Base-by-base conservation (phyloP, 2,888 invertebrate genomes). In the Nebria salina region DNA sequence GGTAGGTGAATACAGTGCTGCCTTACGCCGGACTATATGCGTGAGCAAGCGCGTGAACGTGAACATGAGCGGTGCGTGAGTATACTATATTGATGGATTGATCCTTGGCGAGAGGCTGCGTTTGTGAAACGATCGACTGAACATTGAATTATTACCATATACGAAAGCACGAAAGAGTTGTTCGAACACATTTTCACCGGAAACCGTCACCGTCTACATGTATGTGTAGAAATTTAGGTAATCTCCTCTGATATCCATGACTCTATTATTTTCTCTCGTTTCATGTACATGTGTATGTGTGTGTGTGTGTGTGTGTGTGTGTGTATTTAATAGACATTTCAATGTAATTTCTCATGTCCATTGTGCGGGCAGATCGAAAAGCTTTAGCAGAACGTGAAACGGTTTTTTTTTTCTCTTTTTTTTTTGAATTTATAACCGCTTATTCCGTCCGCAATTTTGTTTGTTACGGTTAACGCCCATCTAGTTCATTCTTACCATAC, bases 31-130 rank as follows among this genome's bases (percentile, higher is more conserved):
- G 20, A 5, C 20, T 70, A 20, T 54, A 54, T 8, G 70, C 70
- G 70, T 70, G 34, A 70, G 5, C 13, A 26, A 68, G n/a, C 68
- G 20, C 15, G 70, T 54, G 34, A 34, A 34, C 34, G 34, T 34
- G 34, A 34, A 34, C 34, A 5, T 34, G 34, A 34, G 2, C 54
- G 13, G 4, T 54, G 54, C 54, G 77, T 77, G 70, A 43, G 26
- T 70, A 20, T 20, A 15, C 66, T 26, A 15, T 73, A 78, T 78
- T 78, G 78, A 78, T 78, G 74, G 78, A 78, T 78, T 78, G 78
- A 78, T 78, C 73, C 65, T 20, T 41, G 78, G 42, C 65, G 25
- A 73, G 72, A 77, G n/a, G 26, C 65, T n/a, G 54, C 70, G 70
- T 34, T 26, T 25, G 25, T 25, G 8, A 66, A 66, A 7, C 66